Percentiles rank a stretch among this genome's conserved stretches.
Evolutionary conservation across 2,797 vertebrate species (phyloP).

Genomic region (Amniataba percoides): DNA sequence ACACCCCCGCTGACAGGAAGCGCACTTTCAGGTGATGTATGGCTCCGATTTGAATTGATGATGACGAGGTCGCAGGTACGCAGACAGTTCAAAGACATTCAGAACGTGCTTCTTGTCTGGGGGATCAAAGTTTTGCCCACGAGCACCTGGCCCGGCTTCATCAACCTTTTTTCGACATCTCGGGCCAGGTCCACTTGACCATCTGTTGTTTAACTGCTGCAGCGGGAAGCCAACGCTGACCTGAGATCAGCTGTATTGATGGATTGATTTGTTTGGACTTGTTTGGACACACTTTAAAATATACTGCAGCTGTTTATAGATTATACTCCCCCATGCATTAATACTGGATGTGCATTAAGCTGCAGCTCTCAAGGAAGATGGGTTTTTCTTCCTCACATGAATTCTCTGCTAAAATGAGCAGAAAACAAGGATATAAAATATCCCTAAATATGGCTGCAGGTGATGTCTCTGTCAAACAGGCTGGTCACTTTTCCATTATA

Average conservation of each 20-base stretch:
- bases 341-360: neutral
- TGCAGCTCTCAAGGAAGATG: neutral
- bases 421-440: too few species aligned
- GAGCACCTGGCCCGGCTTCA: conserved; percentile 12
- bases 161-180: conserved; percentile 31
- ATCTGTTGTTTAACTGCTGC: conserved; percentile 46
- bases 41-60: conserved; percentile 38
- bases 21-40: conserved; percentile 36
- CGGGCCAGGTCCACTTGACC: conserved; percentile 21
- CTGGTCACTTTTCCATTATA: neutral
- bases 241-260: conserved; percentile 2
- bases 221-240: neutral
- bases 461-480: conserved; percentile 1
- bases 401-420: neutral
- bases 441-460: neutral
- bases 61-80: conserved; percentile 23
- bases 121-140: conserved; percentile 22
- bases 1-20: conserved; percentile 23
- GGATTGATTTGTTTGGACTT: neutral
- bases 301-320: neutral
- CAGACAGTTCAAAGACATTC: neutral
- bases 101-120: conserved; percentile 10
- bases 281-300: conserved; percentile 6
- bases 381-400: neutral
- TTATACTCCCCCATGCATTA: neutral